Conservation (phyloP, 2,888 invertebrate species). For the Teleogryllus oceanicus region DNA sequence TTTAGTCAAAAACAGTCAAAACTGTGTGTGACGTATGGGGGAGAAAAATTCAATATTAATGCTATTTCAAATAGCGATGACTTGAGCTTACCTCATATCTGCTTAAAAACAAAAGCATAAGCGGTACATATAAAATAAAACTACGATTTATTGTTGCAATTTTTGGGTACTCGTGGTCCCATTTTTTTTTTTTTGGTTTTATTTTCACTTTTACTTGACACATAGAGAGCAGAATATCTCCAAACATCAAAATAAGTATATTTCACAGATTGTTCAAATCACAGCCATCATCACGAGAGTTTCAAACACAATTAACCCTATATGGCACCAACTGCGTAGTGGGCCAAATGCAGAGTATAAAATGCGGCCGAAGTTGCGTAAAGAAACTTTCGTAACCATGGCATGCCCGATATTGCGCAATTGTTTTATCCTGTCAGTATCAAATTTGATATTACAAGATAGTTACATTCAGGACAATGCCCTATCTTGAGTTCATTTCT, state of each 20-base stretch:
- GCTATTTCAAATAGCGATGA: background rate
- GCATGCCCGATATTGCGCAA: background rate
- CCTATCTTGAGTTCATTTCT: background rate
- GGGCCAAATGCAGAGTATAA: conserved; percentile 23
- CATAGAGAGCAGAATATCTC: conserved; percentile 40
- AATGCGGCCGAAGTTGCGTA: background rate
- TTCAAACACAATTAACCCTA: too few species aligned
- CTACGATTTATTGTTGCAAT: background rate
- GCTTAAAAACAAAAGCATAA: background rate
- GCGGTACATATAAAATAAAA: background rate
- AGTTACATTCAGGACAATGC: background rate
- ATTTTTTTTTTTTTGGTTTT: conserved; percentile 33
- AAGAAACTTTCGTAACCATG: too few species aligned
- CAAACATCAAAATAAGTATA: conserved; percentile 36
- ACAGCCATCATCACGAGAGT: too few species aligned
- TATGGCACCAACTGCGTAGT: conserved; percentile 25
- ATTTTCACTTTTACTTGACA: conserved; percentile 37
- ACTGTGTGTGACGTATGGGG: too few species aligned
- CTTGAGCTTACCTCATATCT: background rate
- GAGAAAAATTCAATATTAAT: background rate
- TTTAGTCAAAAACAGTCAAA: too few species aligned
- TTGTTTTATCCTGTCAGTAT: conserved; percentile 20
- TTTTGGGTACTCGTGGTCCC: conserved; percentile 30
- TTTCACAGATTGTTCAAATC: background rate
- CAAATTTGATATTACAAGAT: background rate